phyloP scores from a whole-genome alignment of 2,113 vertebrate genomes.

The Pampusana beccarii region DNA sequence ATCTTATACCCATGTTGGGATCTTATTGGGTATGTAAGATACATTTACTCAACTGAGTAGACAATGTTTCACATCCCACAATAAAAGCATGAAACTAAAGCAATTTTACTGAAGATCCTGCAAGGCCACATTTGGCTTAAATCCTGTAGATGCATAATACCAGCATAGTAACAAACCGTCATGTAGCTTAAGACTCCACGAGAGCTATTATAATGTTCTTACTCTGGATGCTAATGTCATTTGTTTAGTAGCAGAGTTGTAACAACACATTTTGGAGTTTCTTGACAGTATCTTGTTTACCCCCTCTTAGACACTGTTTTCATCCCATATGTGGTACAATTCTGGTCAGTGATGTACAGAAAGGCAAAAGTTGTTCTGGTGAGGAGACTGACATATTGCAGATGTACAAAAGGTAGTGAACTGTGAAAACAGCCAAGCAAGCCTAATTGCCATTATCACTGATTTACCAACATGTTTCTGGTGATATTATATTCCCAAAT shows the following conservation, averaged over 20 bases:
- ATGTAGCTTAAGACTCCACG: background rate
- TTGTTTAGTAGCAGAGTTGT: background rate
- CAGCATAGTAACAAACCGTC: background rate
- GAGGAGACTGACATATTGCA: background rate
- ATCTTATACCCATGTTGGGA: background rate
- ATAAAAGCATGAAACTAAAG: background rate
- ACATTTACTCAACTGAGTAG: background rate
- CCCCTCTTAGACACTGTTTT: background rate
- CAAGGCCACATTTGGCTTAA: background rate
- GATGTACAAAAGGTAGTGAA: background rate
- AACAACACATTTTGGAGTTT: background rate
- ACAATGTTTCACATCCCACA: background rate
- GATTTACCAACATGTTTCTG: background rate
- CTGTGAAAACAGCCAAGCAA: background rate
- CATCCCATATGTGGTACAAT: background rate
- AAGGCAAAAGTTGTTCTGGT: background rate
- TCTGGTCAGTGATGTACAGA: background rate
- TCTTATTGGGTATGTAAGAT: background rate
- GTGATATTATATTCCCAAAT: background rate
- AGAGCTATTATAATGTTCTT: background rate
- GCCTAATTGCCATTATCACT: background rate
- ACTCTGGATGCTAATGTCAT: background rate
- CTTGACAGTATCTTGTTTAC: background rate
- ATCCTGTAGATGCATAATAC: background rate
- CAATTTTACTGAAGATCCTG: background rate